Evolutionary conservation across 2,888 invertebrate genomes (phyloP).

Genomic region (Serrognathus titanus): DNA sequence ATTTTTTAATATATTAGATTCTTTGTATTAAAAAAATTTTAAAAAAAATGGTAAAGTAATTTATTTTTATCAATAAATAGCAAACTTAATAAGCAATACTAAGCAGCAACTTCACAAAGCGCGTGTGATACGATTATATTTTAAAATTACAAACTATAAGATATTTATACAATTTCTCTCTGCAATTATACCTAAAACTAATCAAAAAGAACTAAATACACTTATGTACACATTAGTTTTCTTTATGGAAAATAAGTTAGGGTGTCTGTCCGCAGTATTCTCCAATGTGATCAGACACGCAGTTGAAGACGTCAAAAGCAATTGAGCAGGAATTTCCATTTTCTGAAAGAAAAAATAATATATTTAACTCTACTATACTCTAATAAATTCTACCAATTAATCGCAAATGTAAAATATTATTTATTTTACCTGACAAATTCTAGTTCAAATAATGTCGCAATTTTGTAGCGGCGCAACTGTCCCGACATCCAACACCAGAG

Average conservation of each 20-base stretch:
- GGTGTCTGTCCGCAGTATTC: constrained; percentile 63
- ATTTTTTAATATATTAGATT: no score
- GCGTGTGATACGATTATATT: not conserved
- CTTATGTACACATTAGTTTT: not conserved
- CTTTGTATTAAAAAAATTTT: not conserved
- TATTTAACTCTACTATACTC: no score
- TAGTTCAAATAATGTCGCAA: no score
- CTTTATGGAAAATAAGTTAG: constrained; percentile 18
- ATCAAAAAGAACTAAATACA: not conserved
- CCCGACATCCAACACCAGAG: no score
- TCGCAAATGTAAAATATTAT: no score
- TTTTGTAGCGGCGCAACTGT: no score
- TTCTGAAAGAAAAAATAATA: constrained; percentile 51
- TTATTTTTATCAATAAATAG: not conserved
- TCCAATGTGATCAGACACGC: constrained; percentile 74
- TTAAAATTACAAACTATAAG: not conserved
- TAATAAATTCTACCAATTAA: no score
- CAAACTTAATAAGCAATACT: not conserved
- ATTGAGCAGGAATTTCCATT: constrained; percentile 70
- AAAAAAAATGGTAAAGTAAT: not conserved
- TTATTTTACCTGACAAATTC: no score
- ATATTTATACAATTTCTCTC: not conserved
- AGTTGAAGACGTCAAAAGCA: constrained; percentile 76
- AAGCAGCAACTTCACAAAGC: not conserved
- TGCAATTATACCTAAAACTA: not conserved